These are phyloP conservation scores for Stomatorhinus ivindoensis DNA, from an alignment of 2,113 vertebrate species.

Conservation along the genomic window DNA sequence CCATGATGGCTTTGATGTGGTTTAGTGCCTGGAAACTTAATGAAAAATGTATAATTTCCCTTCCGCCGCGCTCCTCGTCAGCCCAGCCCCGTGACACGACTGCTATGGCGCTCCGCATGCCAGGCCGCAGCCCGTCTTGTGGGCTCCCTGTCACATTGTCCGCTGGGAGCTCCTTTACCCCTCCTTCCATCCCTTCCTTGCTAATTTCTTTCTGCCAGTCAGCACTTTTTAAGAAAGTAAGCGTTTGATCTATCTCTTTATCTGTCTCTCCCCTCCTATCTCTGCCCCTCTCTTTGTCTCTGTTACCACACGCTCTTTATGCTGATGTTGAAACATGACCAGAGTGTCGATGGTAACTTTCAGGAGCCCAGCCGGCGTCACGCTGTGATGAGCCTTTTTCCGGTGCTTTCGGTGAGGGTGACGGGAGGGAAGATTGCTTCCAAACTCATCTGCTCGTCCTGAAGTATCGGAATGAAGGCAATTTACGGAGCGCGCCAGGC, in stretches of 20 bases:
- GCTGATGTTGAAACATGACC: neutral
- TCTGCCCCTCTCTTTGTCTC: constrained; percentile 22
- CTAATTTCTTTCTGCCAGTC: constrained; percentile 51
- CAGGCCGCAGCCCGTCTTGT: neutral
- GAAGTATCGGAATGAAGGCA: neutral
- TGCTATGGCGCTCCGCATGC: constrained; percentile 29
- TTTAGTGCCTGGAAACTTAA: constrained; percentile 66
- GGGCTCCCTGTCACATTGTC: constrained; percentile 23
- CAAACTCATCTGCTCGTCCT: neutral
- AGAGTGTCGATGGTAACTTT: neutral
- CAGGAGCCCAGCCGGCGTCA: neutral
- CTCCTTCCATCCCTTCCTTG: constrained; percentile 26
- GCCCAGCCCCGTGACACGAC: constrained; percentile 38
- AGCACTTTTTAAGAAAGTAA: constrained; percentile 40
- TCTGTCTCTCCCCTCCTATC: constrained; percentile 1
- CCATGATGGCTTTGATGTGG: constrained; percentile 64
- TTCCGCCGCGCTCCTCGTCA: constrained; percentile 40
- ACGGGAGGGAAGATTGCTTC: too few species aligned
- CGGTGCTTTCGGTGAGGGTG: neutral
- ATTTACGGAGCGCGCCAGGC: neutral
- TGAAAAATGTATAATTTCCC: constrained; percentile 72
- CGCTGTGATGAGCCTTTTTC: neutral
- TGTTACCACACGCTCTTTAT: neutral
- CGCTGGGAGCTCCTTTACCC: constrained; percentile 2
- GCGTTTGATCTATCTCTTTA: constrained; percentile 36